Evolutionary conservation across 2,113 vertebrate species (phyloP).

Genomic region (Coreoperca whiteheadi): DNA sequence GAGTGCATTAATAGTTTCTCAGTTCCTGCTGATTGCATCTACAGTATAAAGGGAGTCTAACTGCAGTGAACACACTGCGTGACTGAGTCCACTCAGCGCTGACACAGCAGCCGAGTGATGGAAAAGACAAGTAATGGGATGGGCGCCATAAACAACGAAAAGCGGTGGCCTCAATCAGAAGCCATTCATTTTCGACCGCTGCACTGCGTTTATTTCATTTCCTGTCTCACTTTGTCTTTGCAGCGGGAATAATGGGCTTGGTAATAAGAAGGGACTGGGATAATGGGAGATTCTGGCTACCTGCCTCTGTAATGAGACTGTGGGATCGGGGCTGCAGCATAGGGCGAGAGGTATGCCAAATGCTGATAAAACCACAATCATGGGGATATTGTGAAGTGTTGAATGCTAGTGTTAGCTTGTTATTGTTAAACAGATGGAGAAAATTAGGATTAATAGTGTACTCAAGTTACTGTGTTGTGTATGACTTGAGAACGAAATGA

Average conservation of each 20-base stretch:
- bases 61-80: constrained; percentile 27
- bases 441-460: constrained; percentile 37
- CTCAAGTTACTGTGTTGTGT: constrained; percentile 26
- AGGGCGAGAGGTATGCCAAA: constrained; percentile 40
- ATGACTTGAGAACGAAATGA: neutral
- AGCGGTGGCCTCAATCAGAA: constrained; percentile 77
- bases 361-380: constrained; percentile 54
- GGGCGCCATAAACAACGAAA: constrained; percentile 73
- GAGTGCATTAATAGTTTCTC: neutral
- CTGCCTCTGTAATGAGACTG: constrained; percentile 65
- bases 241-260: constrained; percentile 72
- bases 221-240: constrained; percentile 78
- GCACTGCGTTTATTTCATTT: constrained; percentile 81
- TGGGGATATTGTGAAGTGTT: constrained; percentile 55
- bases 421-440: constrained; percentile 36
- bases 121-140: constrained; percentile 73
- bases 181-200: constrained; percentile 74
- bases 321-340: constrained; percentile 62
- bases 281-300: constrained; percentile 74
- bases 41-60: neutral
- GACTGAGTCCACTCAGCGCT: constrained; percentile 57
- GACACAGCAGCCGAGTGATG: constrained; percentile 67
- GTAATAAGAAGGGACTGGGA: constrained; percentile 76
- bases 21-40: constrained; percentile 13
- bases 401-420: constrained; percentile 50